A percentile compares a stretch with the other conserved stretches of the same genome.
Conservation (phyloP, 2,888 invertebrate species). For the Drosophila pseudotalamancana region DNA sequence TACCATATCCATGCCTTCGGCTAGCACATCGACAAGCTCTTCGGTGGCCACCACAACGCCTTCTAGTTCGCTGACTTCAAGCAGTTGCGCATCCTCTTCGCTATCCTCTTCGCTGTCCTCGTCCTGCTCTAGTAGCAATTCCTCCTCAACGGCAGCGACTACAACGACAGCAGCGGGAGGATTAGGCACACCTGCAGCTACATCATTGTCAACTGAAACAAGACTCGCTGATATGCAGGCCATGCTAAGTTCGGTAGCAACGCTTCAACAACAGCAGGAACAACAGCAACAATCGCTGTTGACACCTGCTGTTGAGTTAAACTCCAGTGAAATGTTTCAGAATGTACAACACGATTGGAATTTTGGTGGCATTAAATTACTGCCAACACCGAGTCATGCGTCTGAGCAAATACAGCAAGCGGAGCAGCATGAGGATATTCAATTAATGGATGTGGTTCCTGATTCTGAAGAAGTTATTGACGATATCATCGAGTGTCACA, state of each 20-base stretch:
- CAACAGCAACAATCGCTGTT: slow-evolving; percentile 34
- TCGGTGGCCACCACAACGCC: slow-evolving; percentile 62
- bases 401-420: slow-evolving; percentile 27
- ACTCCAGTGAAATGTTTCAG: slow-evolving; percentile 80
- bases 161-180: slow-evolving; percentile 37
- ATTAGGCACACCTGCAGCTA: slow-evolving; percentile 21
- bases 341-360: slow-evolving; percentile 84
- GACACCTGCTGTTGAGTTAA: slow-evolving; percentile 49
- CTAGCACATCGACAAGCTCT: slow-evolving; percentile 60
- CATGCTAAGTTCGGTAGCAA: slow-evolving; percentile 67
- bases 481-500: slow-evolving; percentile 62
- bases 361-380: slow-evolving; percentile 80
- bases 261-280: slow-evolving; percentile 58
- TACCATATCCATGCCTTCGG: slow-evolving; percentile 45
- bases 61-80: slow-evolving; percentile 58
- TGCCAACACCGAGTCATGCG: slow-evolving; percentile 34
- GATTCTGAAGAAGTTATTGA: slow-evolving; percentile 60
- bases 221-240: slow-evolving; percentile 66
- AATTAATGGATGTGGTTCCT: slow-evolving; percentile 62
- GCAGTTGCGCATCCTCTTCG: slow-evolving; percentile 71
- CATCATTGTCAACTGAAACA: slow-evolving; percentile 37
- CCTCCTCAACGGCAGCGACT: slow-evolving; percentile 49
- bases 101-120: slow-evolving; percentile 71
- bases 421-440: slow-evolving; percentile 60
- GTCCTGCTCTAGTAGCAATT: slow-evolving; percentile 66